Evolutionary conservation across 2,888 invertebrate genomes (phyloP), one percentile per base, ranked within the genome.

Genomic region (Colostygia pectinataria): DNA sequence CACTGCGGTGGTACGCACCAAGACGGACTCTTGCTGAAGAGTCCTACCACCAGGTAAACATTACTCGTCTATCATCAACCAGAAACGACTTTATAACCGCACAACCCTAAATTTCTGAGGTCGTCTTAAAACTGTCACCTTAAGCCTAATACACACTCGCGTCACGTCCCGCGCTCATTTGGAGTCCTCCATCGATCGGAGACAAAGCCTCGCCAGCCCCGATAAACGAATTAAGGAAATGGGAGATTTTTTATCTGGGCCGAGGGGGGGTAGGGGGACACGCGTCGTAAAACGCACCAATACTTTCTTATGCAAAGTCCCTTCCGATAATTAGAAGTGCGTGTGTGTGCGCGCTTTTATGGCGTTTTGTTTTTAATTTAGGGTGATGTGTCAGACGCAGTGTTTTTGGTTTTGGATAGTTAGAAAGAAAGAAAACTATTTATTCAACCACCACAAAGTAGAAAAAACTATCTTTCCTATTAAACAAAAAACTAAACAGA

Each of bases 171-270:
- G 61, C 83, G 80, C 87, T 89, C 88, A 89, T 89, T 89, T 87
- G 83, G 77, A 80, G 80, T 80, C 83, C 76, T 77, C 78, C 87
- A 90, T 89, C 89, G 89, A 90, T 90, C 89, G 88, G 78, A 88
- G 88, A 89, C 89, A 90, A 89, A 88, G 89, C 85, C 85, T 80
- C 80, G 77, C 71, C 80, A 80, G 78, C 80, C 83, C 86, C 89
- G 89, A 90, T 90, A 90, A 90, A 90, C 89, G 89, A 90, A 90
- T 90, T 90, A 90, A 89, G 89, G 89, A 89, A 89, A 89, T 88
- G 87, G 89, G 88, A 89, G 89, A 90, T 90, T 90, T 90, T 90
- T 90, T 90, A 89, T 89, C 89, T 87, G 85, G 83, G 81, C 80
- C 80, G 78, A 66, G 77, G 79, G 69, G 59, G 69, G 66, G 46